Conservation (phyloP, 2,113 vertebrate genomes). For the Puma concolor region DNA sequence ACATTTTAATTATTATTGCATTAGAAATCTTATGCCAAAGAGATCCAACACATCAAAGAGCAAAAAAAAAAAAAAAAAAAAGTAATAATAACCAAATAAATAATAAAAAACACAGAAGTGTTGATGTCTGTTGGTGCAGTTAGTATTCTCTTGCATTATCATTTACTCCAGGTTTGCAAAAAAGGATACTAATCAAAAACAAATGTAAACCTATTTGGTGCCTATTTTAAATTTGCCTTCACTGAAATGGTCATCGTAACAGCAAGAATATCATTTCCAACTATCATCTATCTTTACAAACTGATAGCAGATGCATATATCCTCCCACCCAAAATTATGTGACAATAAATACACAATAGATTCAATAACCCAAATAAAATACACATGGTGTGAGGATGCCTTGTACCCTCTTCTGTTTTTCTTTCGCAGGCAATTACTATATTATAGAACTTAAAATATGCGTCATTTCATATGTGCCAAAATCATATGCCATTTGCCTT, state of each 20-base stretch:
- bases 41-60: background rate
- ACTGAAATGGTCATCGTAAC: background rate
- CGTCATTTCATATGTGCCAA: too few relatives aligned
- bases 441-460: background rate
- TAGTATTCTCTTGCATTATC: background rate
- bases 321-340: background rate
- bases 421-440: background rate
- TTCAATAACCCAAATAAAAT: background rate
- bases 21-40: background rate
- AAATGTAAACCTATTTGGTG: background rate
- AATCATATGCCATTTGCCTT: background rate
- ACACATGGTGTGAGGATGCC: background rate
- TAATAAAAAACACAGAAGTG: background rate
- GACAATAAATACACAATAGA: background rate
- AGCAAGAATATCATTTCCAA: background rate
- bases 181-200: background rate
- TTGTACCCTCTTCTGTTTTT: background rate
- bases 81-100: background rate
- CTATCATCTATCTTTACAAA: background rate
- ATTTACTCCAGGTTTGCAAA: background rate
- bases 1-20: background rate
- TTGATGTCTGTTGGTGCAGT: background rate
- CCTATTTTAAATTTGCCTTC: background rate
- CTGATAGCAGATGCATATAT: background rate
- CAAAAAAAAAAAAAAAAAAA: background rate